Evolutionary conservation across 2,888 invertebrate species (phyloP).

Genomic region (Timema cristinae): DNA sequence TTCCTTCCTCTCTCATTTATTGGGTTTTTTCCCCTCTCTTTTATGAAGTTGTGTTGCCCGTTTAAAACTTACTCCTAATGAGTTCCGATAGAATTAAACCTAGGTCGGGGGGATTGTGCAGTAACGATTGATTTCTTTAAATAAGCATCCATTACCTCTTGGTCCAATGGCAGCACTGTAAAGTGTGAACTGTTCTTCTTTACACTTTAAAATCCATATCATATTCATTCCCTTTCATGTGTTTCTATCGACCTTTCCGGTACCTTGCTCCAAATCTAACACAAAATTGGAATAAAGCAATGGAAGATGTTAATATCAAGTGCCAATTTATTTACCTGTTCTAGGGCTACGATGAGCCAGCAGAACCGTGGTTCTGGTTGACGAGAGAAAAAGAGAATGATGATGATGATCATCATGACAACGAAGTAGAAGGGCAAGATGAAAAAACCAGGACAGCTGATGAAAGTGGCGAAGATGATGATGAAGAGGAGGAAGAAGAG

Average conservation of each 20-base stretch:
- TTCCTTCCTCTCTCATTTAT: no score
- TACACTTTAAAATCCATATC: no score
- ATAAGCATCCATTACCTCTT: no score
- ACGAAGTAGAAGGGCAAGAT: conserved; percentile 30
- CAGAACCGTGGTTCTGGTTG: conserved; percentile 58
- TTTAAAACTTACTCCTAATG: no score
- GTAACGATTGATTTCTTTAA: no score
- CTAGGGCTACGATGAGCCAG: conserved; percentile 49
- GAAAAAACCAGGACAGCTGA: conserved; percentile 31
- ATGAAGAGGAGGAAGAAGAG: conserved; percentile 38
- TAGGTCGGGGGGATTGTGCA: no score
- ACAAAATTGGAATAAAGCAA: background rate
- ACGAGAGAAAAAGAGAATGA: conserved; percentile 37
- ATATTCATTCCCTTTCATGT: no score
- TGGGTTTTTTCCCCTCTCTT: no score
- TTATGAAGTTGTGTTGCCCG: no score
- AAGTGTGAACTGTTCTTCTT: background rate
- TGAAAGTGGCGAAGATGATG: conserved; percentile 34
- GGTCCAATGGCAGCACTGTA: no score
- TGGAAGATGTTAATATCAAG: background rate
- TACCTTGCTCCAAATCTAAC: background rate
- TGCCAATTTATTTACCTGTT: conserved; percentile 30
- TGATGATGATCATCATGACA: conserved; percentile 34
- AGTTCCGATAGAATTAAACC: no score
- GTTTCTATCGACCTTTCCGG: no score